Evolutionary conservation across 2,797 vertebrate species (phyloP).

Genomic region (Sparidentex hasta): DNA sequence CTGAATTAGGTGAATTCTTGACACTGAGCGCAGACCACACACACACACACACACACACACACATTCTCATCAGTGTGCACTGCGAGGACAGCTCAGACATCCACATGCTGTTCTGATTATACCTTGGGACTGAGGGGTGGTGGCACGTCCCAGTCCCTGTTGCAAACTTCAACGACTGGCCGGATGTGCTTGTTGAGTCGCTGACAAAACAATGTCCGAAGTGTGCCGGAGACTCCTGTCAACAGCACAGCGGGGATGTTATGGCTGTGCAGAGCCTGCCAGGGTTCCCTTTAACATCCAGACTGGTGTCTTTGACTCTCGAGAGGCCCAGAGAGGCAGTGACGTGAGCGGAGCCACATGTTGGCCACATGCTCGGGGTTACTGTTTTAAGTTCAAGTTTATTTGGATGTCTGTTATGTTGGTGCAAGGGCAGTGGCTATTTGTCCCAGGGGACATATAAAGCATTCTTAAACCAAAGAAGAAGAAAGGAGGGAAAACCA

Average conservation of each 20-base stretch:
- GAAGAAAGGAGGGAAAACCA: slow-evolving; percentile 36
- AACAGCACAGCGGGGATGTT: slow-evolving; percentile 66
- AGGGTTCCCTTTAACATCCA: slow-evolving; percentile 41
- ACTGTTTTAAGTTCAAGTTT: slow-evolving; percentile 62
- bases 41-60: slow-evolving; percentile 15
- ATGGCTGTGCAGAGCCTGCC: slow-evolving; percentile 57
- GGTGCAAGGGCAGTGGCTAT: slow-evolving; percentile 27
- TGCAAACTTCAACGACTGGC: slow-evolving; percentile 32
- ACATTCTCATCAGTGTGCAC: neutral
- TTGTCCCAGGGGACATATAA: slow-evolving; percentile 44
- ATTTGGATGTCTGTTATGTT: slow-evolving; percentile 61
- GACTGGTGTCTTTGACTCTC: slow-evolving; percentile 34
- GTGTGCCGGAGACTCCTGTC: slow-evolving; percentile 70
- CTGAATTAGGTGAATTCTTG: slow-evolving; percentile 28
- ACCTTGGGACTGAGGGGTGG: slow-evolving; percentile 26
- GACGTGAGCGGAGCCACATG: slow-evolving; percentile 57
- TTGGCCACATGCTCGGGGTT: slow-evolving; percentile 60
- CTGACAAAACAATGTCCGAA: slow-evolving; percentile 66
- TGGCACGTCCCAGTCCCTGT: slow-evolving; percentile 46
- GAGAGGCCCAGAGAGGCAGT: slow-evolving; percentile 36
- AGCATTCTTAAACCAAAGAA: slow-evolving; percentile 27
- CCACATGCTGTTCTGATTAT: slow-evolving; percentile 61
- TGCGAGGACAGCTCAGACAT: slow-evolving; percentile 16
- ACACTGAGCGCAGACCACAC: slow-evolving; percentile 38
- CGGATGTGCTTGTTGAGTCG: slow-evolving; percentile 60